These are phyloP conservation scores for Lepus townsendii DNA, from an alignment of 2,797 vertebrate genomes.

Conservation along the genomic window DNA sequence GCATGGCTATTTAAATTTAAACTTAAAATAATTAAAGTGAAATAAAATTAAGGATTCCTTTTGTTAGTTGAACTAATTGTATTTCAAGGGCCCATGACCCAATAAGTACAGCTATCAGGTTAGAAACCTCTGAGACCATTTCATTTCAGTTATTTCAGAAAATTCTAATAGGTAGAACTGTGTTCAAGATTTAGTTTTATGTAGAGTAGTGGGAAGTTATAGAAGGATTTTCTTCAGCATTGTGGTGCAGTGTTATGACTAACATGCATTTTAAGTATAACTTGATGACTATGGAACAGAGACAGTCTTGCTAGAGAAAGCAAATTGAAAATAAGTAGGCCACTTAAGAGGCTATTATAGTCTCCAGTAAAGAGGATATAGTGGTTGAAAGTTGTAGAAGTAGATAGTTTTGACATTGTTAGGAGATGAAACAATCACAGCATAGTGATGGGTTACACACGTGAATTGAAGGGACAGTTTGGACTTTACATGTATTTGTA, in stretches of 20 bases:
- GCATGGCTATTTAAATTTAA: not conserved
- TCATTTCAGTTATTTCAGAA: not conserved
- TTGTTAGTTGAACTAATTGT: not conserved
- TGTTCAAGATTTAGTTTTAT: not conserved
- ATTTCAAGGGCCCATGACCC: not conserved
- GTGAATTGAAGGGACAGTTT: not conserved
- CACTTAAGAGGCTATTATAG: not conserved
- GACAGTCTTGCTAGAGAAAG: not conserved
- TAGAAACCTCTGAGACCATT: not conserved
- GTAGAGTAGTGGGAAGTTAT: not conserved
- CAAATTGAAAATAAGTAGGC: not conserved
- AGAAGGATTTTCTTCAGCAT: not conserved
- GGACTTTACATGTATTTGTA: not conserved
- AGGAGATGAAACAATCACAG: not conserved
- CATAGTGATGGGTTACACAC: not conserved
- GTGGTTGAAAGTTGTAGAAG: not conserved
- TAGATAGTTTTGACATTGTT: not conserved
- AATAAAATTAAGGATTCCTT: not conserved
- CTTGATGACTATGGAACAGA: not conserved
- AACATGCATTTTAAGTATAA: not conserved
- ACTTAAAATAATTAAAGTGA: slow-evolving; percentile 20
- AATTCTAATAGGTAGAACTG: not conserved
- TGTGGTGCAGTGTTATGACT: not conserved
- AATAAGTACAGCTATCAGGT: not conserved
- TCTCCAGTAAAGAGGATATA: not conserved